Conservation (phyloP, 2,113 vertebrate genomes). For the Alosa alosa region DNA sequence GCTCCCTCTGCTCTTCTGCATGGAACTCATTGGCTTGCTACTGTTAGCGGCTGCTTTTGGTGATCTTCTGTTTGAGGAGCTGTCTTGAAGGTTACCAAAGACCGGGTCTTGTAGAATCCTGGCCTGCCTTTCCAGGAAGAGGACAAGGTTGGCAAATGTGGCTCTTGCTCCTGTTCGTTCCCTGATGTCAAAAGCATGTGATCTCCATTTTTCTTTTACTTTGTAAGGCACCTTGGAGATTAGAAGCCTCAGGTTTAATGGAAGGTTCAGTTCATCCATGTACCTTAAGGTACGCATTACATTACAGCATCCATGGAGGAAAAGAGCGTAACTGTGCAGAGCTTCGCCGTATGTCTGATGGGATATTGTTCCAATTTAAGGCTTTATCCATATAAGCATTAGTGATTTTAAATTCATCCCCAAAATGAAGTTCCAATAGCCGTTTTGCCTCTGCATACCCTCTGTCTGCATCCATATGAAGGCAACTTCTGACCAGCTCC, state of each 20-base stretch:
- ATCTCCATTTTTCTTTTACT: conserved; percentile 17
- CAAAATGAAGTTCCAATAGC: conserved; percentile 3
- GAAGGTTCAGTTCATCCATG: conserved; percentile 16
- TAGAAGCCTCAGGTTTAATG: conserved; percentile 16
- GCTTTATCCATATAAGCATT: neutral
- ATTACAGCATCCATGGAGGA: conserved; percentile 15
- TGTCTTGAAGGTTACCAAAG: neutral
- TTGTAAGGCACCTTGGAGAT: conserved; percentile 23
- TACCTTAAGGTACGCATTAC: conserved; percentile 10
- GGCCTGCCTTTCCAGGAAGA: conserved; percentile 6
- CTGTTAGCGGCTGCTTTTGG: neutral
- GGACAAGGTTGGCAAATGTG: conserved; percentile 5
- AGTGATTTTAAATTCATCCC: conserved; percentile 7
- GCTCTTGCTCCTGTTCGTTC: conserved; percentile 7
- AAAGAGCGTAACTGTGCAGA: neutral
- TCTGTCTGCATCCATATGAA: neutral
- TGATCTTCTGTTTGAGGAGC: neutral
- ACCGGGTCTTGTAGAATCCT: neutral
- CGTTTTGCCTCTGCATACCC: conserved; percentile 3
- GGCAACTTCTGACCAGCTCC: too few relatives aligned
- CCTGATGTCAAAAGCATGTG: conserved; percentile 11
- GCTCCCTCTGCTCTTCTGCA: neutral
- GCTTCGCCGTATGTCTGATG: conserved; percentile 21
- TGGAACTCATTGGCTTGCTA: neutral
- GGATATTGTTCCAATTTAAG: neutral